Conservation (phyloP, 1,140 invertebrate species). For the Nasonia vitripennis region DNA sequence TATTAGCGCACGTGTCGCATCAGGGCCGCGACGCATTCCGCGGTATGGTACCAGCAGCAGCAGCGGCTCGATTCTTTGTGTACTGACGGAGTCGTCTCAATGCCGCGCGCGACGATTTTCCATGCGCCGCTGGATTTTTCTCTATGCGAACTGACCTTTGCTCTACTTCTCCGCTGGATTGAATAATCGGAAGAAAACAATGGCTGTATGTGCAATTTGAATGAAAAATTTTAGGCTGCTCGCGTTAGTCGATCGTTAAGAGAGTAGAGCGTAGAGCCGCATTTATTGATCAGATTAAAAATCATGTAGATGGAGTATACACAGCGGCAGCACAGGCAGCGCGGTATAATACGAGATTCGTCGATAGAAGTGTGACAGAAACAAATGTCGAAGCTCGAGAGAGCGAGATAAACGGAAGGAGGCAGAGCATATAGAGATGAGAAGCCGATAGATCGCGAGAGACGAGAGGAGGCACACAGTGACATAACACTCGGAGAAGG, state of each 20-base stretch:
- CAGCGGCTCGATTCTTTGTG: too few species aligned
- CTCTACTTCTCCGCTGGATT: too few species aligned
- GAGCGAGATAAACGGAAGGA: not conserved
- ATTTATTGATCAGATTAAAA: not conserved
- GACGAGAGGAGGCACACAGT: not conserved
- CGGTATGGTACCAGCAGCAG: too few species aligned
- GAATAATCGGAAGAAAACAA: too few species aligned
- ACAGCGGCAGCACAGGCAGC: not conserved
- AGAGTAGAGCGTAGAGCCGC: too few species aligned
- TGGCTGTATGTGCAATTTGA: too few species aligned
- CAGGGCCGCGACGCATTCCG: not conserved
- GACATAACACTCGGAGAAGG: not conserved
- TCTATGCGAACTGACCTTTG: too few species aligned
- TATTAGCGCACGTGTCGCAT: not conserved
- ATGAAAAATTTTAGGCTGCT: too few species aligned
- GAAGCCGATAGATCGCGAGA: not conserved
- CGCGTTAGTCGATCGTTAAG: too few species aligned
- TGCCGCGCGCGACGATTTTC: too few species aligned
- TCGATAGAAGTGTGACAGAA: slow-evolving; percentile 9
- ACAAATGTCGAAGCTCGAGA: slow-evolving; percentile 13
- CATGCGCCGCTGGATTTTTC: too few species aligned
- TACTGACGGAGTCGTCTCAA: too few species aligned
- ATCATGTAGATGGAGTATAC: not conserved
- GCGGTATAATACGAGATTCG: not conserved
- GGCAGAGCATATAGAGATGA: not conserved